Evolutionary conservation across 1,140 invertebrate species (phyloP).

Genomic region (Trichonephila clavipes): DNA sequence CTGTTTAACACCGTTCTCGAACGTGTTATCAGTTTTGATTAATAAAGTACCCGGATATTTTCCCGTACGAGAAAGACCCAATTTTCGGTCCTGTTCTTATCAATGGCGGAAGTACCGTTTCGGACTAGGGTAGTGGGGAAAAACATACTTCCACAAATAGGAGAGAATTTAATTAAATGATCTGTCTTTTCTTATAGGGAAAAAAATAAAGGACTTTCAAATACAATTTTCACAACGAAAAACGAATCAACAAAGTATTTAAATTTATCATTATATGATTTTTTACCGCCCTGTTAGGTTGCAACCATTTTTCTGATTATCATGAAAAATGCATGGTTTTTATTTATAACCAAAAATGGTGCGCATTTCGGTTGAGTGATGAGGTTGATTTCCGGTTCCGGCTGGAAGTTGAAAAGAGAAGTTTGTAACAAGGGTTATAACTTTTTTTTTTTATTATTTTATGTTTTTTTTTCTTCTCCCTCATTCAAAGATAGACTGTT

Average conservation of each 20-base stretch:
- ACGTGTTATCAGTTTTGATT: constrained; percentile 58
- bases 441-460: neutral
- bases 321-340: constrained; percentile 55
- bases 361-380: constrained; percentile 52
- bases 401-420: constrained; percentile 46
- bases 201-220: constrained; percentile 22
- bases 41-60: constrained; percentile 66
- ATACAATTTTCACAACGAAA: constrained; percentile 26
- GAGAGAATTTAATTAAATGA: constrained; percentile 68
- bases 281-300: neutral
- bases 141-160: neutral
- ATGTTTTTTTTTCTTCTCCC: neutral
- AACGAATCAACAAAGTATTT: constrained; percentile 55
- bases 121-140: neutral
- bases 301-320: constrained; percentile 9
- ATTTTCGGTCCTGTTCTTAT: constrained; percentile 3
- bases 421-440: constrained; percentile 37
- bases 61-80: neutral
- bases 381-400: constrained; percentile 73
- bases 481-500: constrained; percentile 55
- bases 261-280: constrained; percentile 47
- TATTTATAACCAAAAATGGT: constrained; percentile 58
- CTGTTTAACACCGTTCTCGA: neutral
- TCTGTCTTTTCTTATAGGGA: constrained; percentile 47
- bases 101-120: constrained; percentile 7